Base-by-base conservation (phyloP, 2,888 invertebrate species). In the Dicyrtomina minuta region DNA sequence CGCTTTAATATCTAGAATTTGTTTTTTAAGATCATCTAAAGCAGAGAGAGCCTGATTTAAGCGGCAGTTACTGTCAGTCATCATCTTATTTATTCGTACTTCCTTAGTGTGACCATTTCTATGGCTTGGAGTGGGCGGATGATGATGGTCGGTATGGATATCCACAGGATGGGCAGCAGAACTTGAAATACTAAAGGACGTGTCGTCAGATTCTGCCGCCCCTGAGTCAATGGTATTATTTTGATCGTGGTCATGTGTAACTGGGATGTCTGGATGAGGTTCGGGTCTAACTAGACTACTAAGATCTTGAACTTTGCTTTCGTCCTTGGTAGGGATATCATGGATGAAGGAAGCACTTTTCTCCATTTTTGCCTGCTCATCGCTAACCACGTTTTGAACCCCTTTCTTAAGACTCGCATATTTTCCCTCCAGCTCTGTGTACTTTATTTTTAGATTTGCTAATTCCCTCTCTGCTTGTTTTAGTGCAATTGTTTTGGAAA, bases 381-480 rank as follows among this genome's bases (percentile, higher is more conserved):
- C 27, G 4, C 20, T 24, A 27, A 69, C 49, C 3, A 58, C 58
- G 33, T 56, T 53, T 24, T 24, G 66, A 58, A 41, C 51, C 76
- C 92, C 91, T 24, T 88, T 89, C 81, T 92, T 92, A 68, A 93
- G 83, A 15, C 90, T 84, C 24, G 89, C 85, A 79, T 92, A 92
- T 81, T 92, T 92, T 80, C 91, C 91, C 81, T 92, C 92, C 62
- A 92, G 83, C 67, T 89, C 89, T 59, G 87, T 85, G 80, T 92
- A 92, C 80, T 92, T 92, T 77, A 91, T 90, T 76, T 89, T 88
- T 1, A 91, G 80, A 13, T 67, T 43, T 26, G 66, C 3, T 13
- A 77, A 22, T 60, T 76, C 75, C 15, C 33, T 26, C n/a, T 69
- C 66, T 49, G 67, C 69, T 20, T 44, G 15, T 59, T 66, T 66